These are phyloP conservation scores for Desmophyllum pertusum DNA, from an alignment of 92 coral and sea anemone genomes.

Conservation along the genomic window DNA sequence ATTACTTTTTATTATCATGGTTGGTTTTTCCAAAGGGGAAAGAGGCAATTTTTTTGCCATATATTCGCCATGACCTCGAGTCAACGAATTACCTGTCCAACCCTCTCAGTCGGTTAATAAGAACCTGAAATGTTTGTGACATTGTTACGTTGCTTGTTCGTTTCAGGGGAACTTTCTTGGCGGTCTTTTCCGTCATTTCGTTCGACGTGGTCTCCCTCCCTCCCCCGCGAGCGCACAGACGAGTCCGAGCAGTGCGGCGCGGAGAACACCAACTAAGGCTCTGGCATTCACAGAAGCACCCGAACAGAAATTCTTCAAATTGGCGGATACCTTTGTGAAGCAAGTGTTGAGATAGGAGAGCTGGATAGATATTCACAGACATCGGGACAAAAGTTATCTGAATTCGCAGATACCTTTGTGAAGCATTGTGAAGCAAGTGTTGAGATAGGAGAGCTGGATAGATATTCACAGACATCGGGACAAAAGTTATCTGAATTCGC, in stretches of 20 bases:
- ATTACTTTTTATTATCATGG: not conserved
- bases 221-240: slow-evolving; percentile 83
- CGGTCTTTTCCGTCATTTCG: slow-evolving; percentile 86
- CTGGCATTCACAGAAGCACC: slow-evolving; percentile 76
- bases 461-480: slow-evolving; percentile 65
- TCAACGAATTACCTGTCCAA: not conserved
- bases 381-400: slow-evolving; percentile 22
- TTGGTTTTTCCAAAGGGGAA: not conserved
- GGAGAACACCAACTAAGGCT: slow-evolving; percentile 75
- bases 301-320: slow-evolving; percentile 88
- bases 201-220: slow-evolving; percentile 88
- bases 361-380: not conserved
- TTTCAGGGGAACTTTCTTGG: slow-evolving; percentile 89
- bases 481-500: slow-evolving; percentile 82
- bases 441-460: not conserved
- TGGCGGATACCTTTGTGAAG: slow-evolving; percentile 87
- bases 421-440: not conserved
- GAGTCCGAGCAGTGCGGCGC: slow-evolving; percentile 71
- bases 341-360: slow-evolving; percentile 62
- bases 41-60: not conserved
- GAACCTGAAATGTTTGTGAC: not conserved
- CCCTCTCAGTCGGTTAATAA: slow-evolving; percentile 3
- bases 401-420: slow-evolving; percentile 62
- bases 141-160: not conserved
- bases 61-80: not conserved